Evolutionary conservation across 1,140 invertebrate genomes (phyloP).

Genomic region (Eufriesea mexicana): DNA sequence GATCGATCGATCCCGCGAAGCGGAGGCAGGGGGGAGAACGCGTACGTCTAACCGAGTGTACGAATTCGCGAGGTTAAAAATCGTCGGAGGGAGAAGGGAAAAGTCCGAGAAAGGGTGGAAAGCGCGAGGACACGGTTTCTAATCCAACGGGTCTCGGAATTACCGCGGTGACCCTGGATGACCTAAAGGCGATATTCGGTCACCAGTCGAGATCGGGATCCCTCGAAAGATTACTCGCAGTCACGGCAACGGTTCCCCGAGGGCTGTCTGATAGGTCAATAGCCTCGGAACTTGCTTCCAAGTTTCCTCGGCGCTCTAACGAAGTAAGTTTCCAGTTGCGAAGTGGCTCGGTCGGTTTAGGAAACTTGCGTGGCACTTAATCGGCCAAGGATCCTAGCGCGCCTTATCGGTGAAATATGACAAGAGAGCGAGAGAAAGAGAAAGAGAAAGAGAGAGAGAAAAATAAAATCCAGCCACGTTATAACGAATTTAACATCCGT

Average conservation of each 20-base stretch:
- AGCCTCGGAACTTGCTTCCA: constrained; percentile 59
- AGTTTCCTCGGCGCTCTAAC: constrained; percentile 63
- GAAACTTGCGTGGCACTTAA: constrained; percentile 54
- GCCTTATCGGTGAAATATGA: constrained; percentile 34
- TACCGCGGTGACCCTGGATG: background rate
- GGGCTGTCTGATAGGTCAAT: constrained; percentile 58
- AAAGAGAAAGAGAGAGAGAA: constrained; percentile 17
- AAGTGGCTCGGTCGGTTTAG: constrained; percentile 51
- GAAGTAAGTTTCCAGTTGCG: constrained; percentile 71
- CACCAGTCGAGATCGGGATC: background rate
- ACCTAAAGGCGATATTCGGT: constrained; percentile 37
- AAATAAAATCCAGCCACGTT: background rate
- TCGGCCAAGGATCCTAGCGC: constrained; percentile 49
- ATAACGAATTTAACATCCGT: background rate
- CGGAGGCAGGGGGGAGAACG: too few species aligned
- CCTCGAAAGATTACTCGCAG: constrained; percentile 56
- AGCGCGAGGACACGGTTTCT: background rate
- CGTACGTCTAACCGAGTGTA: too few species aligned
- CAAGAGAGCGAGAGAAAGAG: background rate
- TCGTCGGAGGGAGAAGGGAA: too few species aligned
- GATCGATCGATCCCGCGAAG: too few species aligned
- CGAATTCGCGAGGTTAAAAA: too few species aligned
- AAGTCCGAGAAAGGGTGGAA: background rate
- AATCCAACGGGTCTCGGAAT: background rate
- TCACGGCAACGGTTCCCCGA: constrained; percentile 8